Base-by-base conservation (phyloP, 2,888 invertebrate genomes). In the Coleophora flavipennella region DNA sequence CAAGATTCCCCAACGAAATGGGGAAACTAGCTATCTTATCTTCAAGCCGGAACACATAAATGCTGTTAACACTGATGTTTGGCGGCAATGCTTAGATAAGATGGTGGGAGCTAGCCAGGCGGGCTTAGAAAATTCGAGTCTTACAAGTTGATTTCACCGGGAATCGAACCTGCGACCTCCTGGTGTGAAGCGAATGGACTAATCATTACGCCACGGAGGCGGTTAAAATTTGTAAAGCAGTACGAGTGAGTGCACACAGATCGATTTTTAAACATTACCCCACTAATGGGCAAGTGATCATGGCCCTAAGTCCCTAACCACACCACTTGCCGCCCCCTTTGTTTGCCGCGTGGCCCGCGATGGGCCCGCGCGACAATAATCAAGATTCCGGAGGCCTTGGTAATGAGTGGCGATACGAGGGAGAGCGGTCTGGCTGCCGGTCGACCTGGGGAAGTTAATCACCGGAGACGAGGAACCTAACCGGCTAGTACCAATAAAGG, bases 231-330 rank as follows among this genome's bases (percentile, higher is more conserved):
- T n/a, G n/a, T n/a, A n/a, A n/a, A n/a, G n/a, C n/a, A n/a, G n/a
- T n/a, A n/a, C n/a, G n/a, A n/a, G 20, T 6, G 6, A 20, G 20
- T 20, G 20, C 20, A 20, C 6, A 6, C 6, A 11, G 28, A 11
- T 36, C 29, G 29, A 11, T 35, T 43, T 51, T 57, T 37, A 51
- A 55, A 54, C 50, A 59, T 57, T 57, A 45, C 51, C 38, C 48
- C 25, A n/a, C 26, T 36, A 42, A 41, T 51, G 43, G 41, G 31
- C 36, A 45, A 48, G 45, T 48, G 50, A 52, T 52, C 52, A 51
- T 1, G 7, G 37, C 31, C 31, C 31, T n/a, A n/a, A n/a, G n/a
- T n/a, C n/a, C n/a, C n/a, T n/a, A 20, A 20, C 20, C 20, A 20
- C 8, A 6, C 32, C 11, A 8, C 10, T 7, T 13, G 11, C 25